Evolutionary conservation across 2,113 vertebrate species (phyloP).

Genomic region (Percopsis transmontana): DNA sequence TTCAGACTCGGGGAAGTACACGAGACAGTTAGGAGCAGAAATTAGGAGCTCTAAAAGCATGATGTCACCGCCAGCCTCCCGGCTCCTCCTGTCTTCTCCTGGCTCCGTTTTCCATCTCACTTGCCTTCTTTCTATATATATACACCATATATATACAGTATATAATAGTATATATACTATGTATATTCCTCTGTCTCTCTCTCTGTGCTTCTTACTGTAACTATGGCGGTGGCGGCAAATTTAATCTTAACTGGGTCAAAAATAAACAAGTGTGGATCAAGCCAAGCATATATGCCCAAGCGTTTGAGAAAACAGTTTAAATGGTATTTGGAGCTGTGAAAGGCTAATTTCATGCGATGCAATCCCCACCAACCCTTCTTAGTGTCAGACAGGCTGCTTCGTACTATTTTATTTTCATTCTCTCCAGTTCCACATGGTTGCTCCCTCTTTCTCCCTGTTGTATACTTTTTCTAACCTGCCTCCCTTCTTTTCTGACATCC

Average conservation of each 20-base stretch:
- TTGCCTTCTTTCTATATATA: constrained; percentile 10
- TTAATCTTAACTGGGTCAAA: constrained; percentile 39
- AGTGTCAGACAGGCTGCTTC: constrained; percentile 9
- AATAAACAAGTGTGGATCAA: constrained; percentile 10
- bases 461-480: constrained; percentile 4
- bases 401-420: not conserved
- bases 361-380: not conserved
- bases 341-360: constrained; percentile 21
- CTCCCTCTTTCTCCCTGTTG: constrained; percentile 24
- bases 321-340: constrained; percentile 6
- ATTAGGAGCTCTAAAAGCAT: constrained; percentile 74
- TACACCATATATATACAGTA: constrained; percentile 11
- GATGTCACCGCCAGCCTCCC: constrained; percentile 64
- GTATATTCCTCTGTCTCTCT: too few species aligned
- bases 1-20: constrained; percentile 71
- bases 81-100: constrained; percentile 31
- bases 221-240: constrained; percentile 31
- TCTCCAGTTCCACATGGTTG: constrained; percentile 27
- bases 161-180: too few species aligned
- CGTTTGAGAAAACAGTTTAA: not conserved
- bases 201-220: constrained; percentile 32
- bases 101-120: constrained; percentile 20
- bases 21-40: constrained; percentile 67
- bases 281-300: not conserved
- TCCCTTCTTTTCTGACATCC: not conserved